Percentiles rank a stretch among this genome's conserved stretches.
phyloP scores from a whole-genome alignment of 1,140 invertebrate genomes.

The Theocolax elegans region DNA sequence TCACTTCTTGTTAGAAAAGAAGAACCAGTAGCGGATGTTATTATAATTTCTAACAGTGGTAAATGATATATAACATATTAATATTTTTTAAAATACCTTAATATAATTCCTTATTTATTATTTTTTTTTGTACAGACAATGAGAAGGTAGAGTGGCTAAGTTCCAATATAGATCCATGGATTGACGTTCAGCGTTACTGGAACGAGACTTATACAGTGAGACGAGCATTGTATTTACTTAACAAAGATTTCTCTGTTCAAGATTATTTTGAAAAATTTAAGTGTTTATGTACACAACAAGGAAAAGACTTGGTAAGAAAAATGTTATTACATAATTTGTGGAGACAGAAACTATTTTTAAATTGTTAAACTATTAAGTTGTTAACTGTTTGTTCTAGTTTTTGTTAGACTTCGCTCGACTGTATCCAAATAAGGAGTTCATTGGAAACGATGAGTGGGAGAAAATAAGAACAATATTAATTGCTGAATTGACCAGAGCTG shows the following conservation, averaged over 20 bases:
- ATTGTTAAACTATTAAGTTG: no score
- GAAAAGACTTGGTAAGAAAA: background rate
- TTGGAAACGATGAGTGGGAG: background rate
- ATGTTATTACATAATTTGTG: background rate
- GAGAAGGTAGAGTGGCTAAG: background rate
- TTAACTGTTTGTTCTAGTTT: no score
- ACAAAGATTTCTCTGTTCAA: background rate
- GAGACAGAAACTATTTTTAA: no score
- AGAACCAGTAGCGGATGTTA: background rate
- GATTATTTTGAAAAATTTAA: slow-evolving; percentile 11
- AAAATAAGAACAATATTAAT: background rate
- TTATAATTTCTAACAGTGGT: background rate
- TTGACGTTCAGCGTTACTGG: background rate
- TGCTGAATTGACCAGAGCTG: background rate
- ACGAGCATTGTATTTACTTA: background rate
- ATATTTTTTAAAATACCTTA: background rate
- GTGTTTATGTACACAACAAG: background rate
- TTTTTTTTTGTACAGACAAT: background rate
- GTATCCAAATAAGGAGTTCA: no score
- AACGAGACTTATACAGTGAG: background rate
- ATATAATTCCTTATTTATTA: background rate
- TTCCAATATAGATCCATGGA: background rate
- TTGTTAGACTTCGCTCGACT: no score
- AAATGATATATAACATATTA: background rate
- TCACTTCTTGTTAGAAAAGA: background rate